Conservation (phyloP, 1,140 invertebrate species). For the Gonatopus flavifemur region DNA sequence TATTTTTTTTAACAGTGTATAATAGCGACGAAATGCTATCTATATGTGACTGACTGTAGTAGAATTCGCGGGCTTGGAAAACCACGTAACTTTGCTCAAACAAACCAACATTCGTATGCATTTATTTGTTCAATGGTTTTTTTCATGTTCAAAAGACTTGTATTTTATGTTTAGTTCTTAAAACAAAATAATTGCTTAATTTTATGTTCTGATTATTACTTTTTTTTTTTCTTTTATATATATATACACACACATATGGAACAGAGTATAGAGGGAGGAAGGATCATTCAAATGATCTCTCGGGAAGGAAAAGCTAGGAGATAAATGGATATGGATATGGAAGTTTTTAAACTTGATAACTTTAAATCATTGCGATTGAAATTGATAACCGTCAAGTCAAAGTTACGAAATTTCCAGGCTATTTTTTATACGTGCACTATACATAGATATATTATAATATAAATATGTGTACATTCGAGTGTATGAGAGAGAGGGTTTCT, state of each 20-base stretch:
- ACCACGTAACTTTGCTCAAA: constrained; percentile 22
- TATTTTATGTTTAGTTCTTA: too few species aligned
- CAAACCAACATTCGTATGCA: too few species aligned
- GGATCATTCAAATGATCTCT: constrained; percentile 10
- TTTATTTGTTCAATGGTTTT: background rate
- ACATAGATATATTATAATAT: constrained; percentile 19
- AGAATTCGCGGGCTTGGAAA: constrained; percentile 22
- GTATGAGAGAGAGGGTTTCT: too few species aligned
- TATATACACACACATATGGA: background rate
- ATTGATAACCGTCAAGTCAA: constrained; percentile 23
- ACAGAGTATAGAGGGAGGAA: constrained; percentile 1
- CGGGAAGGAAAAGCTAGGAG: too few species aligned
- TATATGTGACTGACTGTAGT: constrained; percentile 32
- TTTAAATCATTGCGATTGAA: constrained; percentile 12
- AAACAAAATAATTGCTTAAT: too few species aligned
- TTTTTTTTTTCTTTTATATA: background rate
- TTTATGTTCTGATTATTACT: too few species aligned
- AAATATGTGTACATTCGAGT: background rate
- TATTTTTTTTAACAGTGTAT: constrained; percentile 27
- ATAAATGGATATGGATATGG: too few species aligned
- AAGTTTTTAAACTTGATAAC: too few species aligned
- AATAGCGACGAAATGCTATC: constrained; percentile 27
- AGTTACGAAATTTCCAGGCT: constrained; percentile 23
- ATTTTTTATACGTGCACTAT: constrained; percentile 37
- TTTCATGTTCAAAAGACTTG: constrained; percentile 16